Percentiles rank a stretch among this genome's conserved stretches.
These are phyloP conservation scores for Zophobas atratus DNA, from an alignment of 1,140 invertebrate species.

Conservation along the genomic window DNA sequence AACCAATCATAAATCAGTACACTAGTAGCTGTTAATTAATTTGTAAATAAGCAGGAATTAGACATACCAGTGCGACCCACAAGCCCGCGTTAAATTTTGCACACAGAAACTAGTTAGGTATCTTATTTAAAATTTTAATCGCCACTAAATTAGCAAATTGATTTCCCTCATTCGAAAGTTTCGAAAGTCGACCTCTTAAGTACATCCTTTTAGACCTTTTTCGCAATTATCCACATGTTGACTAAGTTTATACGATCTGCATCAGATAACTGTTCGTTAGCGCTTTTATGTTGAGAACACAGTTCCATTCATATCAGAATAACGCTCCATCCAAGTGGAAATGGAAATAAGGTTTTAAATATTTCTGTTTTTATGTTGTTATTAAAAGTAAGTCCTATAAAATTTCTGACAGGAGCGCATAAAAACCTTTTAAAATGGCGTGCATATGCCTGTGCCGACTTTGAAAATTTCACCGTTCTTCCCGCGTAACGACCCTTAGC, in stretches of 20 bases:
- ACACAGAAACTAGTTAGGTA: background rate
- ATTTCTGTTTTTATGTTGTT: slow-evolving; percentile 54
- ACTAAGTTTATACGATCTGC: background rate
- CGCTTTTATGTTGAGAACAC: slow-evolving; percentile 7
- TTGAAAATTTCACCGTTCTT: slow-evolving; percentile 54
- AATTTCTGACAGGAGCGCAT: slow-evolving; percentile 53
- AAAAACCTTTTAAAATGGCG: slow-evolving; percentile 55
- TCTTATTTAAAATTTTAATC: slow-evolving; percentile 9
- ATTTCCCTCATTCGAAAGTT: background rate
- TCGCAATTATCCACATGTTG: slow-evolving; percentile 23
- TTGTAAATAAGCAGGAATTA: no score
- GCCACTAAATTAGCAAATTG: slow-evolving; percentile 4
- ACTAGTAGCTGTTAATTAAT: background rate
- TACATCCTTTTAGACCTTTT: background rate
- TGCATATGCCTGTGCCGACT: slow-evolving; percentile 52
- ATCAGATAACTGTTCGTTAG: slow-evolving; percentile 2
- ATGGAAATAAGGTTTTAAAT: slow-evolving; percentile 46
- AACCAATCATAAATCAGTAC: background rate
- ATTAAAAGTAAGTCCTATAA: slow-evolving; percentile 55
- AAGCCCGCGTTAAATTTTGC: no score
- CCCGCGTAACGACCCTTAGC: slow-evolving; percentile 54
- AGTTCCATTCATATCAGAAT: slow-evolving; percentile 24
- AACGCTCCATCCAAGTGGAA: slow-evolving; percentile 9
- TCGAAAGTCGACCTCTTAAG: no score
- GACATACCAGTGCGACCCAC: no score